These are phyloP conservation scores for Chaitophorus viminalis DNA, from an alignment of 2,888 invertebrate genomes.

Conservation along the genomic window DNA sequence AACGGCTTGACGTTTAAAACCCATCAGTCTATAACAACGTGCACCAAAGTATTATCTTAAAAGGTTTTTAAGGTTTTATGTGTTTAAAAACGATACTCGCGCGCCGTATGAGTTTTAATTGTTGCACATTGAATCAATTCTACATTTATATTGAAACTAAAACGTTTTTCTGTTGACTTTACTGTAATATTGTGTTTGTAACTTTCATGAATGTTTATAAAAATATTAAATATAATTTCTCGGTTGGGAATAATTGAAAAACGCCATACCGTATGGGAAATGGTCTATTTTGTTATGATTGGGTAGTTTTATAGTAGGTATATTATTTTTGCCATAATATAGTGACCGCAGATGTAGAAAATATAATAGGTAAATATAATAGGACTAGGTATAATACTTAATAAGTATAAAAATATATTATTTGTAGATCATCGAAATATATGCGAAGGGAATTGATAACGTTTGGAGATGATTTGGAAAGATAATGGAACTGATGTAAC, in stretches of 20 bases:
- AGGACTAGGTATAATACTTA: too few species aligned
- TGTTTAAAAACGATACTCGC: too few species aligned
- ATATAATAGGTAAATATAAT: too few species aligned
- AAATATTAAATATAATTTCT: too few species aligned
- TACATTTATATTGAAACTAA: background rate
- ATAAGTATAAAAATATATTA: background rate
- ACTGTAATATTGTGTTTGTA: too few species aligned
- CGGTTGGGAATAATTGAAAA: background rate
- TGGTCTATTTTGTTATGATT: too few species aligned
- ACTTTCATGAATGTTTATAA: too few species aligned
- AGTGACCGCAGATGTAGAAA: too few species aligned
- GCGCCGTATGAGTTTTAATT: too few species aligned
- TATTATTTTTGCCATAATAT: background rate
- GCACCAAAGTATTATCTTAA: background rate
- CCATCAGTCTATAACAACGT: background rate
- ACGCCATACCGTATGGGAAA: too few species aligned
- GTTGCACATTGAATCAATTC: background rate
- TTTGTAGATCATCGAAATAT: background rate
- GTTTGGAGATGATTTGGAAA: slow-evolving; percentile 12
- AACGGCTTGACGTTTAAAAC: background rate
- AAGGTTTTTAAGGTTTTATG: background rate
- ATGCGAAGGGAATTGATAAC: background rate
- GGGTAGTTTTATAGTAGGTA: too few species aligned
- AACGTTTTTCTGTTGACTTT: too few species aligned
- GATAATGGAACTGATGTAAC: background rate